Conservation (phyloP, 2,113 vertebrate genomes). For the Cranoglanis bouderius region DNA sequence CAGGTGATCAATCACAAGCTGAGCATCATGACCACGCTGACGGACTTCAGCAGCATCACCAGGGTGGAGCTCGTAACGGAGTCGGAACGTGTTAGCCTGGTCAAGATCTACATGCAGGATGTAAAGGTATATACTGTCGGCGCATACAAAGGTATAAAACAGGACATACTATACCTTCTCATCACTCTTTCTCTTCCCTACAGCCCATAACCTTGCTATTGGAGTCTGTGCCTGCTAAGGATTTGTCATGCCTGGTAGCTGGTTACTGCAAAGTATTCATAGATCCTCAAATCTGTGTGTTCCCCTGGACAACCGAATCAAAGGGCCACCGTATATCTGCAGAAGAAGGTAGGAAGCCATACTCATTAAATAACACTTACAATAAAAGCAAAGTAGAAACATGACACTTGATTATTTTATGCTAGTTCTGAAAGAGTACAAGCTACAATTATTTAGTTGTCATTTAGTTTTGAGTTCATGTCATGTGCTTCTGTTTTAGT, state of each 20-base stretch:
- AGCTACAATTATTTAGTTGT: neutral
- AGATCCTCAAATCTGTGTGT: conserved; percentile 79
- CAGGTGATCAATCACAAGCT: conserved; percentile 95
- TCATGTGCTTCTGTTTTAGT: neutral
- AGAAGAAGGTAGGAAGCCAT: conserved; percentile 85
- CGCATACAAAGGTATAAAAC: neutral
- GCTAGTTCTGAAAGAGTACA: neutral
- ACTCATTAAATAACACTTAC: neutral
- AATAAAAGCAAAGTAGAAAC: neutral
- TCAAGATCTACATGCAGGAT: conserved; percentile 94
- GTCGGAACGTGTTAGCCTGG: conserved; percentile 89
- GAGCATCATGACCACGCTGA: conserved; percentile 85
- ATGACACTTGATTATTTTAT: neutral
- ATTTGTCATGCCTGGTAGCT: conserved; percentile 86
- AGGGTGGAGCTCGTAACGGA: conserved; percentile 87
- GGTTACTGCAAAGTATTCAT: conserved; percentile 89
- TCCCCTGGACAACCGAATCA: conserved; percentile 78
- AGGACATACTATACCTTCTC: neutral
- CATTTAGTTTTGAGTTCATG: neutral
- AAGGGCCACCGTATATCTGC: conserved; percentile 83
- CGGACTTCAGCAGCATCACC: conserved; percentile 89
- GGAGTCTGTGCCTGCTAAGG: conserved; percentile 89
- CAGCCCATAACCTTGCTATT: conserved; percentile 89
- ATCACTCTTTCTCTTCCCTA: conserved; percentile 24
- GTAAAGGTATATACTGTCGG: conserved; percentile 79